Evolutionary conservation across 53 echinoderm and acorn worm species (phyloP), one percentile per base, ranked within the genome.

Genomic region (Holothuria leucospilota): DNA sequence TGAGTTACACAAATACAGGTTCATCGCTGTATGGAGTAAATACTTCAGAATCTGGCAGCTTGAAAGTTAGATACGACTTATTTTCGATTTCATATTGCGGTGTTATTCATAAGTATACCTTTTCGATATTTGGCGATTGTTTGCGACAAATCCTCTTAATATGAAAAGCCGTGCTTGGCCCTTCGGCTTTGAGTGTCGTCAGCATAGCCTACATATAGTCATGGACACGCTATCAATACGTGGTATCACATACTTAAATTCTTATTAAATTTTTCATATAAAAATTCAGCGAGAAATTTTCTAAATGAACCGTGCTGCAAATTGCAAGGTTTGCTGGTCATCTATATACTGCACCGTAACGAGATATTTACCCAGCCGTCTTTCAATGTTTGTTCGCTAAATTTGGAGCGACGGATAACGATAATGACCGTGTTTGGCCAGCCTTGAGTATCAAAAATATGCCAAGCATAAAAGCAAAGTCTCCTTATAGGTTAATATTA

Each of bases 311-410:
- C 72, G 40, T 71, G 29, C 72, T 18, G 18, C 23, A 72, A 72
- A 72, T 72, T 72, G 12, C 39, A 20, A 20, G 72, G 34, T 72
- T 41, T 39, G 46, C 18, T 72, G 56, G 56, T 56, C 56, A 56
- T 56, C 56, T 18, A 2, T 56, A 4, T 72, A 72, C 46, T 72
- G 34, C 72, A 39, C 46, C 40, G 21, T 72, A 20, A 46, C 46
- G 72, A 46, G 72, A 39, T 72, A 72, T 72, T 72, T 72, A 72
- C 72, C 39, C 72, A 72, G 72, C 72, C 34, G 72, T 30, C 72
- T 72, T 23, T 11, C 72, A 30, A 18, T 72, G 46, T 72, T 72
- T 72, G 72, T 46, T 46, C 72, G 39, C 40, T 23, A 39, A 72
- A 30, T 30, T 41, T 39, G 23, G 40, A 46, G 4, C 39, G 46